phyloP scores from a whole-genome alignment of 2,113 vertebrate species.

The Tauraco erythrolophus region DNA sequence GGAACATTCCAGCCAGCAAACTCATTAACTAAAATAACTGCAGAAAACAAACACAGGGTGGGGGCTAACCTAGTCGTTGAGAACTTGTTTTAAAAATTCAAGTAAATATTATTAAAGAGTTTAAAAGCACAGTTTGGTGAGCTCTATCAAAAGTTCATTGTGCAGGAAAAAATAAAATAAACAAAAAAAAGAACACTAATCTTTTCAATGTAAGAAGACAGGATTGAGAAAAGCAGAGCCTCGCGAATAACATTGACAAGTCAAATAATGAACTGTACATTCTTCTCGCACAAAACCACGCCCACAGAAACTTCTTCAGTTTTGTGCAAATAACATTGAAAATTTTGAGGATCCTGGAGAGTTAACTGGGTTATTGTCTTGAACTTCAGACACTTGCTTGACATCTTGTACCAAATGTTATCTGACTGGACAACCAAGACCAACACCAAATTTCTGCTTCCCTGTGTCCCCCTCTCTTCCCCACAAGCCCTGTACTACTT shows the following conservation, averaged over 20 bases:
- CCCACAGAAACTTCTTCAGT: neutral
- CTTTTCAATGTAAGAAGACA: neutral
- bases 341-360: neutral
- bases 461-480: accelerated
- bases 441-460: neutral
- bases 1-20: conserved; percentile 41
- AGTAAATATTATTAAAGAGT: neutral
- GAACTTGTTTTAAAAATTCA: neutral
- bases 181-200: accelerated
- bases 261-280: neutral
- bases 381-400: neutral
- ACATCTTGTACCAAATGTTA: neutral
- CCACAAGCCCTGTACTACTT: accelerated
- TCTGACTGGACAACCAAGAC: neutral
- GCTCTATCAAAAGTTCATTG: neutral
- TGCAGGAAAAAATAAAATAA: neutral
- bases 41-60: conserved; percentile 42
- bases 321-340: neutral
- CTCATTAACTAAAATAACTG: conserved; percentile 59
- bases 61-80: neutral
- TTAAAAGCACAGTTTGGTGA: neutral
- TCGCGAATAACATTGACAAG: neutral
- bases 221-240: neutral
- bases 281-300: neutral
- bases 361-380: neutral